These are phyloP conservation scores for Moxostoma hubbsi DNA, from an alignment of 2,797 vertebrate genomes.

Conservation along the genomic window DNA sequence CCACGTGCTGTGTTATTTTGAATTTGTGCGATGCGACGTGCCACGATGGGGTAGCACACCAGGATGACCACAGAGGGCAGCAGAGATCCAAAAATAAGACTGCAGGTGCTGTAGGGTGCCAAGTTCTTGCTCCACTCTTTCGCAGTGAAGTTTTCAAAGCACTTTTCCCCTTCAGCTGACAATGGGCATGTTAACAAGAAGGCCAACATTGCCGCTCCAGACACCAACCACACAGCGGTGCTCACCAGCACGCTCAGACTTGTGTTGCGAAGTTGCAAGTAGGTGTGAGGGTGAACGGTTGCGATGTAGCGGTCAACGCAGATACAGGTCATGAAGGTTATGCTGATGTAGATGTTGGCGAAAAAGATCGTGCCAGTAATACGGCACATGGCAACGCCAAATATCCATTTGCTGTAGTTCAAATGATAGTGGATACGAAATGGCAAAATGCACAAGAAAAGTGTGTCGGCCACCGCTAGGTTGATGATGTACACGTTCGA, in stretches of 20 bases:
- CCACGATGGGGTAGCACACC: slow-evolving; percentile 77
- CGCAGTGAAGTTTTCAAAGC: slow-evolving; percentile 80
- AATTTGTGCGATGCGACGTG: slow-evolving; percentile 65
- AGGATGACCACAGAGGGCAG: slow-evolving; percentile 76
- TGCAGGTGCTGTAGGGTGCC: slow-evolving; percentile 64
- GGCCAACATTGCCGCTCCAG: slow-evolving; percentile 18
- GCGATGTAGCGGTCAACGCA: slow-evolving; percentile 83
- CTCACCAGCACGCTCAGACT: slow-evolving; percentile 49
- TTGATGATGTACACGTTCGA: slow-evolving; percentile 81
- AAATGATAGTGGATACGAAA: slow-evolving; percentile 85
- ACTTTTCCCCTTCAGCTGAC: slow-evolving; percentile 56
- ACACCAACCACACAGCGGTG: slow-evolving; percentile 68
- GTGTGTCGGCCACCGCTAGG: slow-evolving; percentile 75
- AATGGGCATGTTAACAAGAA: slow-evolving; percentile 76
- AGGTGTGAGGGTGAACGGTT: slow-evolving; percentile 76
- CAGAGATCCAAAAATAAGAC: slow-evolving; percentile 76
- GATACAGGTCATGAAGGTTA: slow-evolving; percentile 83
- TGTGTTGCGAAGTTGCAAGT: slow-evolving; percentile 67
- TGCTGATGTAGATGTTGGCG: slow-evolving; percentile 81
- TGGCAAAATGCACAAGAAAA: slow-evolving; percentile 79
- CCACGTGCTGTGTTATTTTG: slow-evolving; percentile 60
- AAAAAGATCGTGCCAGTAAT: slow-evolving; percentile 75
- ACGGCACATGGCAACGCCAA: slow-evolving; percentile 73
- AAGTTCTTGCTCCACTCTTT: slow-evolving; percentile 68
- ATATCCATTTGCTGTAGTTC: slow-evolving; percentile 77